Evolutionary conservation across 2,797 vertebrate genomes (phyloP).

Genomic region (Epinephelus coioides): DNA sequence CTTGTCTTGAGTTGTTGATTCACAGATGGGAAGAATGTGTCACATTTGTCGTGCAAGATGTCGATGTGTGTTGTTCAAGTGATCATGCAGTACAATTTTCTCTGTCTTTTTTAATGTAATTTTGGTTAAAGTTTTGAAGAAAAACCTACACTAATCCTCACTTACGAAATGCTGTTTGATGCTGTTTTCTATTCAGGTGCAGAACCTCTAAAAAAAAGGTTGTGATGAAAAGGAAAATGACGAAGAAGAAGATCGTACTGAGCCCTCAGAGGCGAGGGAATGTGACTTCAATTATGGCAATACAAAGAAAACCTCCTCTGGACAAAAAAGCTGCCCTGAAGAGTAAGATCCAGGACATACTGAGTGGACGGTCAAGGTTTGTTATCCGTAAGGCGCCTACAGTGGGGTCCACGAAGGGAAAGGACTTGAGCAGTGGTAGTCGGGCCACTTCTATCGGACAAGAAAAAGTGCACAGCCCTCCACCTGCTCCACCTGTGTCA

Average conservation of each 20-base stretch:
- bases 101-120: background rate
- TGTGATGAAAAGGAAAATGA: constrained; percentile 72
- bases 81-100: no score
- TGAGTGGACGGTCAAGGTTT: constrained; percentile 83
- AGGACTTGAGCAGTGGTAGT: background rate
- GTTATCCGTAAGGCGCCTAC: constrained; percentile 81
- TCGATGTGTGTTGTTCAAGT: no score
- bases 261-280: constrained; percentile 73
- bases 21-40: background rate
- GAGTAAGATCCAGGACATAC: constrained; percentile 85
- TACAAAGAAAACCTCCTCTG: constrained; percentile 49
- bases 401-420: constrained; percentile 21
- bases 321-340: constrained; percentile 82
- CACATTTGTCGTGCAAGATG: background rate
- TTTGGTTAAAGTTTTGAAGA: background rate
- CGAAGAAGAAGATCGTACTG: constrained; percentile 69
- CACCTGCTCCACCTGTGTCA: constrained; percentile 43
- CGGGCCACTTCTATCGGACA: constrained; percentile 25
- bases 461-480: constrained; percentile 26
- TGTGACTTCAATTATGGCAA: constrained; percentile 54
- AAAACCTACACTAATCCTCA: background rate
- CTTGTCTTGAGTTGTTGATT: background rate
- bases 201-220: constrained; percentile 81
- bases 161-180: background rate
- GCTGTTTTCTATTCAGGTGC: constrained; percentile 68